A percentile compares a stretch with the other conserved stretches of the same genome.
These are phyloP conservation scores for Pseudolycoriella hygida DNA, from an alignment of 2,888 invertebrate genomes.

Conservation along the genomic window DNA sequence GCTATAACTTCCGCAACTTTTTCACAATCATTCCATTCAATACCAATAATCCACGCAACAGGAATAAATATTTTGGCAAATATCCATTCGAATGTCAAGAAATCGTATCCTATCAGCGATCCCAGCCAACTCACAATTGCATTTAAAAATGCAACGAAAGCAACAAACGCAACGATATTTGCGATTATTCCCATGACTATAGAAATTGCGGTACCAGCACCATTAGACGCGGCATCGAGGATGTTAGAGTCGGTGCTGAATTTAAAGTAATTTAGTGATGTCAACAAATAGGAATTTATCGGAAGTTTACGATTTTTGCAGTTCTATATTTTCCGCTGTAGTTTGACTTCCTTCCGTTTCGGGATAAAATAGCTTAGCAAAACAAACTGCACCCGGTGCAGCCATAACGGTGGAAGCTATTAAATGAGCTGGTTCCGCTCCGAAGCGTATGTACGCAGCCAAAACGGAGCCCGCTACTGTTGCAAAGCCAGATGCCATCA, in stretches of 20 bases:
- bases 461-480: constrained; percentile 88
- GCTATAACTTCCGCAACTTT: constrained; percentile 70
- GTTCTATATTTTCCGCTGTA: constrained; percentile 53
- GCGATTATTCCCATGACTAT: constrained; percentile 76
- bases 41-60: constrained; percentile 73
- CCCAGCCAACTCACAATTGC: constrained; percentile 67
- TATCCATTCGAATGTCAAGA: constrained; percentile 49
- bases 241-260: constrained; percentile 50
- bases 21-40: constrained; percentile 44
- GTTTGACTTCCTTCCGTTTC: constrained; percentile 71
- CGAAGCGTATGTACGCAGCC: constrained; percentile 82
- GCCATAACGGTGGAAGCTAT: constrained; percentile 93
- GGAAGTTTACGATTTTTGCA: constrained; percentile 45
- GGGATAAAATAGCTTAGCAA: constrained; percentile 79
- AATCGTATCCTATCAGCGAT: constrained; percentile 47
- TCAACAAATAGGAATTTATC: no score
- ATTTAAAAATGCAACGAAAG: constrained; percentile 73
- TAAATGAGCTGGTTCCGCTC: constrained; percentile 72
- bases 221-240: constrained; percentile 81
- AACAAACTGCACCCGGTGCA: constrained; percentile 82
- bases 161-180: constrained; percentile 81
- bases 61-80: constrained; percentile 84
- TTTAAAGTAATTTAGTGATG: background rate
- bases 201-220: constrained; percentile 63
- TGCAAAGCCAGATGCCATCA: constrained; percentile 90